Conservation (phyloP, 2,888 invertebrate species). For the Euplexia lucipara region DNA sequence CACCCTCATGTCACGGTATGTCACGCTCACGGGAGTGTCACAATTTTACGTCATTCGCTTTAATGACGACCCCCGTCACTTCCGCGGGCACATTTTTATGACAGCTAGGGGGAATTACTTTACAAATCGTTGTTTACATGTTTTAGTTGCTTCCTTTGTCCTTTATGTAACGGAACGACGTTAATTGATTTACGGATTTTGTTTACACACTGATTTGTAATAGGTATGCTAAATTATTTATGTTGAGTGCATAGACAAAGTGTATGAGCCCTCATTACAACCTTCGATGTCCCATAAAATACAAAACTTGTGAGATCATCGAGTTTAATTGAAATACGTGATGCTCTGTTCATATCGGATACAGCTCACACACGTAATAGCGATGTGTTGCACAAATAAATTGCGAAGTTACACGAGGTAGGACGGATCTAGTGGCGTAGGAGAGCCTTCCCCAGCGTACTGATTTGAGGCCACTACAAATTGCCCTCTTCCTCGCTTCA, state of each 20-base stretch:
- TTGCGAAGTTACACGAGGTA: slow-evolving; percentile 71
- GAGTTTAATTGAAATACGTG: slow-evolving; percentile 47
- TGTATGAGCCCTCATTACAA: slow-evolving; percentile 17
- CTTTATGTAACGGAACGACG: slow-evolving; percentile 16
- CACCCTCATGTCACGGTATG: slow-evolving; percentile 69
- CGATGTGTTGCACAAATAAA: slow-evolving; percentile 74
- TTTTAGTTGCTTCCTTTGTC: slow-evolving; percentile 53
- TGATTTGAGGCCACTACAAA: slow-evolving; percentile 90
- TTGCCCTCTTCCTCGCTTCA: slow-evolving; percentile 86
- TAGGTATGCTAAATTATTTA: slow-evolving; percentile 7
- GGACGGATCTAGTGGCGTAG: slow-evolving; percentile 83
- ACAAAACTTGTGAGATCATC: slow-evolving; percentile 39
- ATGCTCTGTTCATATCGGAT: slow-evolving; percentile 18
- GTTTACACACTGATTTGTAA: slow-evolving; percentile 3
- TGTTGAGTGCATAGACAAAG: slow-evolving; percentile 25
- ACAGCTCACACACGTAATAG: slow-evolving; percentile 27
- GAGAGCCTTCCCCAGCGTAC: slow-evolving; percentile 86
- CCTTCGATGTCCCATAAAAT: slow-evolving; percentile 23
- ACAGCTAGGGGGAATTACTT: slow-evolving; percentile 66
- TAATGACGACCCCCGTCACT: slow-evolving; percentile 73
- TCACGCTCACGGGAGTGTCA: slow-evolving; percentile 74
- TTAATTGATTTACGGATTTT: slow-evolving; percentile 48
- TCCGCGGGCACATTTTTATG: slow-evolving; percentile 67
- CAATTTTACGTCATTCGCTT: slow-evolving; percentile 69
- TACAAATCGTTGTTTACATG: slow-evolving; percentile 66